phyloP scores from a whole-genome alignment of 1,140 invertebrate genomes.

The Dermatophagoides farinae region DNA sequence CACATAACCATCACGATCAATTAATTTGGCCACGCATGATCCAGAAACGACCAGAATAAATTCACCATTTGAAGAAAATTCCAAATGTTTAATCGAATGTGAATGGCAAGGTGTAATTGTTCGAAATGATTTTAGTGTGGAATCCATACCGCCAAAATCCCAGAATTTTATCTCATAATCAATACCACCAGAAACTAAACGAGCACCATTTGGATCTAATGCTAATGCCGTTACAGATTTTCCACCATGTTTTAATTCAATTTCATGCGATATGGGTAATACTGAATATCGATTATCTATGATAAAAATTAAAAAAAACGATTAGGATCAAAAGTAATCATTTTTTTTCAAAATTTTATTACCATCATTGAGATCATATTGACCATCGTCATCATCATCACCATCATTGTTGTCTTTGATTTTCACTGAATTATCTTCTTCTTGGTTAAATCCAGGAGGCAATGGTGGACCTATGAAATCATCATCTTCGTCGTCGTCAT shows the following conservation, averaged over 20 bases:
- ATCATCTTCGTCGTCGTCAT: slow-evolving; percentile 15
- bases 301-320: background rate
- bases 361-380: slow-evolving; percentile 34
- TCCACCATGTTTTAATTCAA: slow-evolving; percentile 37
- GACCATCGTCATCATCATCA: slow-evolving; percentile 31
- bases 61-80: slow-evolving; percentile 85
- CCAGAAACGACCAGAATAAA: slow-evolving; percentile 82
- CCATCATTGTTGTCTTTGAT: slow-evolving; percentile 18
- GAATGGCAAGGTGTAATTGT: slow-evolving; percentile 79
- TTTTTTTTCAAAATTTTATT: slow-evolving; percentile 23
- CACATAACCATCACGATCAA: slow-evolving; percentile 90
- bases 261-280: slow-evolving; percentile 59
- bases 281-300: slow-evolving; percentile 27
- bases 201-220: slow-evolving; percentile 73
- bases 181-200: slow-evolving; percentile 65
- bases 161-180: slow-evolving; percentile 92
- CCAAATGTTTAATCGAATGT: slow-evolving; percentile 70
- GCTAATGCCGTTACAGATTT: slow-evolving; percentile 46
- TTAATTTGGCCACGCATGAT: slow-evolving; percentile 59
- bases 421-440: slow-evolving; percentile 3
- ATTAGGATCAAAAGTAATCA: background rate
- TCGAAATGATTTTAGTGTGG: slow-evolving; percentile 68
- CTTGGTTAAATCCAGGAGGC: slow-evolving; percentile 16
- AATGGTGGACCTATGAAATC: slow-evolving; percentile 24
- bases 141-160: slow-evolving; percentile 97